These are phyloP conservation scores for Abramis brama DNA, from an alignment of 2,113 vertebrate genomes.

Conservation along the genomic window DNA sequence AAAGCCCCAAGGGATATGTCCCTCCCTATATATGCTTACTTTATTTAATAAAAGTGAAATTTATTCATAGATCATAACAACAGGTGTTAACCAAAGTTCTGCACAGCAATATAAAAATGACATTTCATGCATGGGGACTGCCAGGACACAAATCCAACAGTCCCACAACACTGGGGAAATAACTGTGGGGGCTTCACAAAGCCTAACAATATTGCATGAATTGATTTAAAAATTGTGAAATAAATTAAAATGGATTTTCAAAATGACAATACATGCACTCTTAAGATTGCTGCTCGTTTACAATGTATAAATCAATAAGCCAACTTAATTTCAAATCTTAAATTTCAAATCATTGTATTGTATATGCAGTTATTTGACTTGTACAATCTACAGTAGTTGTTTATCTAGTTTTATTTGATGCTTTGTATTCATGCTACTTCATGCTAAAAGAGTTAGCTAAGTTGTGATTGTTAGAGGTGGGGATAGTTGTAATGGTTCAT, in stretches of 20 bases:
- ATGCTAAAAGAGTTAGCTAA: no score
- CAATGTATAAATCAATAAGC: no score
- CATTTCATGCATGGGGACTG: neutral
- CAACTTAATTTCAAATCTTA: neutral
- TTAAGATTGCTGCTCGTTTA: neutral
- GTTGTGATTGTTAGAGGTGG: no score
- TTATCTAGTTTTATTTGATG: no score
- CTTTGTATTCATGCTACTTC: no score
- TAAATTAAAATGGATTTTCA: neutral
- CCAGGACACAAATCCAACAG: neutral
- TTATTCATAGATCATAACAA: neutral
- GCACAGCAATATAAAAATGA: neutral
- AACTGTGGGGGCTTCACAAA: neutral
- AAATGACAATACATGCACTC: neutral
- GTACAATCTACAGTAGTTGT: no score
- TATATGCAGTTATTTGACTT: no score
- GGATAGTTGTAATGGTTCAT: no score
- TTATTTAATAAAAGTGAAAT: neutral
- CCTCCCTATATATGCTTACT: neutral
- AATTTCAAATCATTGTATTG: neutral
- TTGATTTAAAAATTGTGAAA: neutral
- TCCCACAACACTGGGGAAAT: conserved; percentile 1
- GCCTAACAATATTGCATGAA: neutral
- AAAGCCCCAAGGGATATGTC: neutral
- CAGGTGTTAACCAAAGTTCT: neutral